A percentile compares a stretch with the other conserved stretches of the same genome.
These are phyloP conservation scores for Malurus alboscapulatus DNA, from an alignment of 2,113 vertebrate species.

Conservation along the genomic window DNA sequence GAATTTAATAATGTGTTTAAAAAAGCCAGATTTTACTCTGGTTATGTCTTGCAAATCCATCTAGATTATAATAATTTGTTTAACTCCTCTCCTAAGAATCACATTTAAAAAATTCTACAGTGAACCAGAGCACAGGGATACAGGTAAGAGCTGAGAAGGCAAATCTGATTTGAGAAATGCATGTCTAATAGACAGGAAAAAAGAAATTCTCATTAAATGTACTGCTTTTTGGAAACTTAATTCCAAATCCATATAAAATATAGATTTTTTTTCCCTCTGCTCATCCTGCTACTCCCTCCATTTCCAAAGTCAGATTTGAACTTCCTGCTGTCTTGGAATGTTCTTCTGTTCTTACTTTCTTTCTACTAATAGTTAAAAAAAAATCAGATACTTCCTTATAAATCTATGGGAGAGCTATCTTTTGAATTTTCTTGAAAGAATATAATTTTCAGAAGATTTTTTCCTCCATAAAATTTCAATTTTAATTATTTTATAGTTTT, in stretches of 20 bases:
- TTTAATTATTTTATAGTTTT: neutral
- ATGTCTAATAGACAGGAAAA: neutral
- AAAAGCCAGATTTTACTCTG: neutral
- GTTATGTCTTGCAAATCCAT: neutral
- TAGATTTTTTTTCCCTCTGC: neutral
- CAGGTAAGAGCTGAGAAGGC: neutral
- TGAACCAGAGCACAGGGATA: neutral
- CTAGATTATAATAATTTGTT: neutral
- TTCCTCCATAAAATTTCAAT: neutral
- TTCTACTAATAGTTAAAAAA: neutral
- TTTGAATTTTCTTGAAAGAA: neutral
- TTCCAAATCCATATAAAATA: neutral
- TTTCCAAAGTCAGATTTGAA: neutral
- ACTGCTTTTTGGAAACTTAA: neutral
- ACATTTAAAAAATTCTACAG: neutral
- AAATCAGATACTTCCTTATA: neutral
- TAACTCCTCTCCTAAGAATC: neutral
- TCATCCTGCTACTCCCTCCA: neutral
- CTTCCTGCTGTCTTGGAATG: neutral
- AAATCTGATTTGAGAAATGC: neutral
- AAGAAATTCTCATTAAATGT: neutral
- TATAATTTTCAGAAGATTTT: neutral
- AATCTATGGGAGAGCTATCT: accelerated
- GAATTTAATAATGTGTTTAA: neutral
- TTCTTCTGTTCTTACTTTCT: neutral